Evolutionary conservation across 2,797 vertebrate genomes (phyloP).

Genomic region (Eupleurogrammus muticus): DNA sequence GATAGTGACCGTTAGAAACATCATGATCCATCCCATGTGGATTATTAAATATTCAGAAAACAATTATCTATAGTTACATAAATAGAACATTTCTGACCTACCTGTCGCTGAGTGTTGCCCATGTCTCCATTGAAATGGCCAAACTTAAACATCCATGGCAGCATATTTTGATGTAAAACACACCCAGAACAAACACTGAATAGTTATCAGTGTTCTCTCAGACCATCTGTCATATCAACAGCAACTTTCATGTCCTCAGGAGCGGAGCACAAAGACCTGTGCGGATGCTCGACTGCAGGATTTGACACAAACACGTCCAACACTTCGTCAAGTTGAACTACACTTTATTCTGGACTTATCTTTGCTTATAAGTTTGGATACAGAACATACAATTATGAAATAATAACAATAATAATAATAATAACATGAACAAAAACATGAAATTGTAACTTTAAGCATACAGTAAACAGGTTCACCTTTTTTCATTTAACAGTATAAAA

Average conservation of each 20-base stretch:
- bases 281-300: too few relatives aligned
- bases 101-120: conserved; percentile 59
- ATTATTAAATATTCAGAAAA: background rate
- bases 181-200: conserved; percentile 76
- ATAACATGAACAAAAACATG: conserved; percentile 23
- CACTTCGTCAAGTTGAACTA: conserved; percentile 32
- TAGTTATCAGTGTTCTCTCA: conserved; percentile 51
- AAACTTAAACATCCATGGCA: conserved; percentile 50
- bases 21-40: background rate
- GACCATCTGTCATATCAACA: conserved; percentile 71
- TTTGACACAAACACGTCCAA: conserved; percentile 12
- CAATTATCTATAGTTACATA: background rate
- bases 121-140: conserved; percentile 55
- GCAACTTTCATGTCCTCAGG: conserved; percentile 29
- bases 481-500: conserved; percentile 40
- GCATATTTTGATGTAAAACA: conserved; percentile 63
- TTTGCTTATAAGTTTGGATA: conserved; percentile 42
- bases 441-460: conserved; percentile 31
- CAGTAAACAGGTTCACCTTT: conserved; percentile 53
- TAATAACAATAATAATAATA: conserved; percentile 16
- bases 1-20: background rate
- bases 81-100: conserved; percentile 37
- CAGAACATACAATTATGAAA: conserved; percentile 44
- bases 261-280: background rate
- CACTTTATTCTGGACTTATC: conserved; percentile 57